These are phyloP conservation scores for Drosophila multiciliata DNA, from an alignment of 2,888 invertebrate genomes.

Conservation along the genomic window DNA sequence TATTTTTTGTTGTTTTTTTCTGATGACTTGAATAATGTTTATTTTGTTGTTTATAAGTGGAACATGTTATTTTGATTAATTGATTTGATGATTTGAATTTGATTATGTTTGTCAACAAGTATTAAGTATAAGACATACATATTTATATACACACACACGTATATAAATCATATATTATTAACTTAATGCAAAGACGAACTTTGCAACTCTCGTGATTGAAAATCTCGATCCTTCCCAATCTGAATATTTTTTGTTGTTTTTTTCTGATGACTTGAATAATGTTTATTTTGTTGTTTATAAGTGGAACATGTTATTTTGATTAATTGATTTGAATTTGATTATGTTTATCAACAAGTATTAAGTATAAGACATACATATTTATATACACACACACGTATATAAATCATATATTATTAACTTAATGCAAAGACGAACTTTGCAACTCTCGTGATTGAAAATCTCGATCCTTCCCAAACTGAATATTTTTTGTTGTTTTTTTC, in stretches of 20 bases:
- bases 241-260: conserved; percentile 9
- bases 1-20: conserved; percentile 10
- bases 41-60: background rate
- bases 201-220: conserved; percentile 67
- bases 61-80: background rate
- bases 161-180: conserved; percentile 2
- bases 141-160: conserved; percentile 15
- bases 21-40: background rate
- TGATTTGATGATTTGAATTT: conserved; percentile 24
- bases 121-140: conserved; percentile 45
- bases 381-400: conserved; percentile 17
- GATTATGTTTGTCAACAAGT: conserved; percentile 58
- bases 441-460: conserved; percentile 67
- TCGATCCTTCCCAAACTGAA: conserved; percentile 10
- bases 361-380: conserved; percentile 16
- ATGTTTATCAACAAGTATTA: conserved; percentile 64
- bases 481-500: conserved; percentile 10
- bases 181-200: conserved; percentile 39
- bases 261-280: background rate
- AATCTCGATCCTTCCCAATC: conserved; percentile 25
- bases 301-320: background rate
- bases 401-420: background rate
- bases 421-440: conserved; percentile 45
- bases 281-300: conserved; percentile 2
- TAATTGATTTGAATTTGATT: conserved; percentile 28